Evolutionary conservation across 2,797 vertebrate species (phyloP), one percentile per base, ranked within the genome.

Genomic region (Poecilia gillii): DNA sequence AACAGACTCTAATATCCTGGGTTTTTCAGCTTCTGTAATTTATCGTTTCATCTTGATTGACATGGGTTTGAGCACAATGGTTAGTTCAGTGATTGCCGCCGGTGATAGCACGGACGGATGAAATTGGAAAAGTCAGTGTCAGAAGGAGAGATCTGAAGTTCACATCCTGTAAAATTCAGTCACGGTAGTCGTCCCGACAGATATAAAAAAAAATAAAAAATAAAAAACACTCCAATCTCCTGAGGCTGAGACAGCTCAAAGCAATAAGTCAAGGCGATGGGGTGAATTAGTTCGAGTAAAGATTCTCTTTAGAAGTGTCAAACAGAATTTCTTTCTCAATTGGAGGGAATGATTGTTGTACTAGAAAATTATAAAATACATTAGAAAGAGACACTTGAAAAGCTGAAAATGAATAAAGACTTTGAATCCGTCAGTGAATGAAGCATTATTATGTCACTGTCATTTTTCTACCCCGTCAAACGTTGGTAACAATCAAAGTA

Each of bases 1-100:
- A 62, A 25, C 5, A n/a, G 39, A 46, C 51, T 46, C 28, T 16
- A 77, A 41, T 36, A 47, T 2, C 9, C 14, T 33, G 23, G 39
- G 18, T 45, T 70, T 70, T 74, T 75, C 72, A 41, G 20, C 25
- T 82, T 33, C 49, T 7, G 33, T 84, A 83, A 89, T 41, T 68
- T 25, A 25, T 68, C 18, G 5, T 90, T 81, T 77, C 70, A 88
- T 85, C 82, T 77, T 2, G 31, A 76, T n/a, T 46, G 80, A 88
- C 84, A 41, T 41, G 64, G 64, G 25, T 77, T 84, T 76, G 75
- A 83, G 84, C 78, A 72, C 53, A 79, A 73, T 71, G 47, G 70
- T 47, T 43, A 55, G 55, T 73, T 49, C 3, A 18, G 74, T 78
- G 66, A 78, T 72, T 72, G 76, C 75, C 70, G 31, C 9, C 5